Base-by-base conservation (phyloP, 2,113 vertebrate species). In the Hyla sarda region DNA sequence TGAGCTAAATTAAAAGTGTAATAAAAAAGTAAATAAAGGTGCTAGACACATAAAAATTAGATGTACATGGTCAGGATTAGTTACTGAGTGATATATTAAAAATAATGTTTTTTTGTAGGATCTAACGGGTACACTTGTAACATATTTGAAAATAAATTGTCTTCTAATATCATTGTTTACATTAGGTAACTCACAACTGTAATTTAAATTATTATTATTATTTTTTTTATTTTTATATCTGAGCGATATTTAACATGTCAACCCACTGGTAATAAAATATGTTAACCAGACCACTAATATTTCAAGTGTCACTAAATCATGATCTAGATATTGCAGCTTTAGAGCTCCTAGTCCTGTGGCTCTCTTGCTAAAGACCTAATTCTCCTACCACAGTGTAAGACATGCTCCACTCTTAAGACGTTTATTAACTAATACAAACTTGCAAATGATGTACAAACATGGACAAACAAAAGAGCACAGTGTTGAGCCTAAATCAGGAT, bases 401-500 rank as follows among this genome's bases (percentile, higher is more conserved):
- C 84, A 62, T 74, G 67, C 73, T 28, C 48, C 19, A 41, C 88
- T 91, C 75, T 84, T 82, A 54, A 73, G 83, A 87, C 37, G 82
- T 52, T n/a, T 52, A n/a, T 84, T 81, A 86, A 69, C 82, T 54
- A 88, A 84, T 87, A 89, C 89, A 88, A 86, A 90, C 89, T 88
- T 80, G 89, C 89, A 93, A 93, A 95, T 91, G 89, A 89, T 90
- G 91, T 89, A 92, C 88, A 92, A 91, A 87, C 85, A 89, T 73
- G 85, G 83, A 80, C 77, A 88, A 91, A 92, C 89, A 92, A 94
- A 95, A 93, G 92, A 90, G 89, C 88, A 90, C 88, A 93, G 90
- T 94, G 92, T 93, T 90, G 93, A 95, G 91, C 90, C 91, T 93
- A 90, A 91, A 92, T 93, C 95, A 91, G 88, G 92, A 88, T 90